A percentile compares a stretch with the other conserved stretches of the same genome.
Conservation (phyloP, 1,140 invertebrate genomes). For the Cherax destructor region DNA sequence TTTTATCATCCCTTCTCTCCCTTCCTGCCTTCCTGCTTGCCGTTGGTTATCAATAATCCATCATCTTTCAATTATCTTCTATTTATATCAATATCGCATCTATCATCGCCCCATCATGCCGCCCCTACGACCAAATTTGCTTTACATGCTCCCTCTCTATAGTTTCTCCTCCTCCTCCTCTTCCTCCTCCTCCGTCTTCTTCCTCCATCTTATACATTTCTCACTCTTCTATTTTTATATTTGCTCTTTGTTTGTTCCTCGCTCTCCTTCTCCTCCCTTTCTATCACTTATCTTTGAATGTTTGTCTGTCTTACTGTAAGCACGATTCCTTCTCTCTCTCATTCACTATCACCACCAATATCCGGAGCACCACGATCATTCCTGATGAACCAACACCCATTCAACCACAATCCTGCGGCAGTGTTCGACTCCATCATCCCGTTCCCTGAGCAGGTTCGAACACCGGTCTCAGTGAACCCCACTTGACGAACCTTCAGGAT, state of each 20-base stretch:
- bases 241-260: no score
- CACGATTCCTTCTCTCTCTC: no score
- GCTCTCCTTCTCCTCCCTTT: conserved; percentile 22
- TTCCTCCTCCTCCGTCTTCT: conserved; percentile 1
- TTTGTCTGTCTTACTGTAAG: no score
- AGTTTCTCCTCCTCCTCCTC: conserved; percentile 14
- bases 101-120: conserved; percentile 48
- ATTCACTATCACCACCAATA: background rate
- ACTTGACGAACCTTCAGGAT: conserved; percentile 3
- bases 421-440: no score
- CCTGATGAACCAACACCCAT: no score
- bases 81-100: conserved; percentile 62
- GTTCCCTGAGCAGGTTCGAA: no score
- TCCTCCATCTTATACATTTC: background rate
- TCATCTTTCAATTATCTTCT: conserved; percentile 60
- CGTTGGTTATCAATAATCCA: conserved; percentile 50
- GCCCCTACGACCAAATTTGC: conserved; percentile 44
- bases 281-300: background rate
- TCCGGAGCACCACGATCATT: background rate
- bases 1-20: conserved; percentile 38
- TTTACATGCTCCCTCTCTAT: conserved; percentile 27
- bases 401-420: no score
- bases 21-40: conserved; percentile 51
- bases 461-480: no score
- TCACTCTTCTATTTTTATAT: no score